Conservation (phyloP, 2,797 vertebrate genomes). For the Eleutherodactylus coqui region DNA sequence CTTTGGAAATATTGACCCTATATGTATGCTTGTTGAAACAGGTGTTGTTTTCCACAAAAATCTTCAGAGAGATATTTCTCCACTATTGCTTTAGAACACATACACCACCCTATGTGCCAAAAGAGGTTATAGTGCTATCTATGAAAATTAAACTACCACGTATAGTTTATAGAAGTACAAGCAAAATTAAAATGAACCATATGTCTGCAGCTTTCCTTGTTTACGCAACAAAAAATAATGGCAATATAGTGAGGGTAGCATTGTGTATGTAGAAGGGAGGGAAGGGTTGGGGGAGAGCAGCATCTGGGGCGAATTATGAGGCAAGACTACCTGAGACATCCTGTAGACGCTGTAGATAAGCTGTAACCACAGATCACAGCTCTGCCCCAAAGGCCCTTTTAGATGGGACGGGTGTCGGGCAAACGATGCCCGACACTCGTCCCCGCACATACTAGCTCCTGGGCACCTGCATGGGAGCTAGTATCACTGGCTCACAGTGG, state of each 20-base stretch:
- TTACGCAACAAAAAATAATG: background rate
- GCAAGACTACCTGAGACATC: no score
- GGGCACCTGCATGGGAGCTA: no score
- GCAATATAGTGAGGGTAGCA: background rate
- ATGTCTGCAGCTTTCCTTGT: background rate
- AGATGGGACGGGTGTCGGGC: no score
- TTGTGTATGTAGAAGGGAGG: no score
- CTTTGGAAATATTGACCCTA: background rate
- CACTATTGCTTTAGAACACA: background rate
- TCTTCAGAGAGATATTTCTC: background rate
- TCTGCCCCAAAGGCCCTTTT: no score
- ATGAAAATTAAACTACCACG: background rate
- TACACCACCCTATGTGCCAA: background rate
- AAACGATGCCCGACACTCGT: no score
- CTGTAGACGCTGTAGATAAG: no score
- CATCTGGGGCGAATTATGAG: no score
- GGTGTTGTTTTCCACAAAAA: constrained; percentile 14
- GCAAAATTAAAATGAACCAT: background rate
- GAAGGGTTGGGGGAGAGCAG: no score
- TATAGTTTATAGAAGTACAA: background rate
- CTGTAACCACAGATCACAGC: no score
- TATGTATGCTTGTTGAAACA: constrained; percentile 27
- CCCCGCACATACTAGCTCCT: no score
- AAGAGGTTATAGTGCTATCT: background rate
- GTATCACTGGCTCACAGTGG: no score